Base-by-base conservation (phyloP, 1,140 invertebrate genomes). In the Olivierus martensii region DNA sequence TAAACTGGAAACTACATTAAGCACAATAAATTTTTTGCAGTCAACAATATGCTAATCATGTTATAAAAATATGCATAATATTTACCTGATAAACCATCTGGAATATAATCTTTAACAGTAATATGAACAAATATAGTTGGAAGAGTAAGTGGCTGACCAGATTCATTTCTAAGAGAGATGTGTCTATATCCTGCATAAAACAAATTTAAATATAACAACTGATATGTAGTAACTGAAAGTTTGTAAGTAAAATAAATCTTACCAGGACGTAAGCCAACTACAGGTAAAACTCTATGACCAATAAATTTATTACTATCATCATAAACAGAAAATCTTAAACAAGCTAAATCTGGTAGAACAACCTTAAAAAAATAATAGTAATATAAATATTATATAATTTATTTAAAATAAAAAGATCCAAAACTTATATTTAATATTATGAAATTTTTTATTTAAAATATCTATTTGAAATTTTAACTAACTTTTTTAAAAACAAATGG, bases 401-500 rank as follows among this genome's bases (percentile, higher is more conserved):
- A n/a, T n/a, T n/a, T n/a, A n/a, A n/a, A n/a, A n/a, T n/a, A n/a
- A n/a, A n/a, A n/a, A n/a, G n/a, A n/a, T n/a, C n/a, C n/a, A n/a
- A n/a, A n/a, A n/a, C n/a, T n/a, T n/a, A n/a, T n/a, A n/a, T n/a
- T n/a, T n/a, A n/a, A n/a, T n/a, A n/a, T n/a, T n/a, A n/a, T n/a
- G n/a, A n/a, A n/a, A n/a, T n/a, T n/a, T n/a, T n/a, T n/a, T n/a
- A n/a, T 28, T 28, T 9, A 28, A 28, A 28, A 28, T 28, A 28
- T n/a, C n/a, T 6, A 28, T 28, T 9, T 43, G 1, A 51, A 51
- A 14, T 14, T 11, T 1, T 11, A 14, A 59, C 44, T 64, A 64
- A 89, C 87, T 79, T 99, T 98, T 70, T 97, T 94, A 65, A 99
- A 98, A 3, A 93, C 83, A 71, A 99, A 99, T 9, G 91, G 87